A percentile compares a stretch with the other conserved stretches of the same genome.
phyloP scores from a whole-genome alignment of 1,140 invertebrate species.

The Archivesica marissinica region DNA sequence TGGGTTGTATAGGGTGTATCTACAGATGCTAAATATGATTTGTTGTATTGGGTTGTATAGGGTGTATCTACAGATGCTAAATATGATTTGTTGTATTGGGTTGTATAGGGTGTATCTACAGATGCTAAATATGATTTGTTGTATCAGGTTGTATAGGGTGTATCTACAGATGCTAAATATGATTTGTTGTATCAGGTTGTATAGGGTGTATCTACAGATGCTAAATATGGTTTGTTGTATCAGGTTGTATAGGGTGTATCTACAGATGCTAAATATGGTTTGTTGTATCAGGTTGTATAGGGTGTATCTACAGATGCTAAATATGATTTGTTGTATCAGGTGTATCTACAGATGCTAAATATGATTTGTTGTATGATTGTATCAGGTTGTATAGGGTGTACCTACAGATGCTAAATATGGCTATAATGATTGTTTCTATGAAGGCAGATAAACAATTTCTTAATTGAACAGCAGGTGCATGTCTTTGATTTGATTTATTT shows the following conservation, averaged over 20 bases:
- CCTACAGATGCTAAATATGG: background rate
- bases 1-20: too few species aligned
- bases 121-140: too few species aligned
- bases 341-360: background rate
- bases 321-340: background rate
- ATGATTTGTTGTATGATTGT: background rate
- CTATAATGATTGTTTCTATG: background rate
- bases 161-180: too few species aligned
- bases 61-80: too few species aligned
- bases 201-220: too few species aligned
- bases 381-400: background rate
- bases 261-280: background rate
- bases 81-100: too few species aligned
- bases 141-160: too few species aligned
- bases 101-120: too few species aligned
- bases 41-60: too few species aligned
- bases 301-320: background rate
- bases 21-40: too few species aligned
- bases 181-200: too few species aligned
- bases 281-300: background rate
- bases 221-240: background rate
- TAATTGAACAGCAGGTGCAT: slow-evolving; percentile 24
- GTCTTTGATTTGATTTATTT: slow-evolving; percentile 21
- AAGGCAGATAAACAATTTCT: slow-evolving; percentile 10
- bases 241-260: background rate